Percentiles rank a stretch among this genome's conserved stretches.
phyloP scores from a whole-genome alignment of 2,797 vertebrate species.

The Alauda arvensis region DNA sequence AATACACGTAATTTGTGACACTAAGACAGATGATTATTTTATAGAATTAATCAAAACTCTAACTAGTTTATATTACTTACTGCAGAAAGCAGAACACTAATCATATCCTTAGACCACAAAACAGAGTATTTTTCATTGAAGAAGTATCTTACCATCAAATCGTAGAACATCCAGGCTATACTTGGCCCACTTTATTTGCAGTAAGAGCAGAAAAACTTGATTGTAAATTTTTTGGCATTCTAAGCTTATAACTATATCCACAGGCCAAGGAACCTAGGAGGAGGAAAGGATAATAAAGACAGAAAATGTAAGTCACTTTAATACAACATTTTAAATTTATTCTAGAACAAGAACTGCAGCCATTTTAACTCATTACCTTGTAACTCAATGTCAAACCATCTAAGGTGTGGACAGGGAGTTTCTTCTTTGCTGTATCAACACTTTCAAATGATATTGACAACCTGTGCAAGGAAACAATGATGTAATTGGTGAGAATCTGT shows the following conservation, averaged over 20 bases:
- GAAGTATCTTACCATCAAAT: conserved; percentile 84
- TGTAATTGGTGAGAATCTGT: background rate
- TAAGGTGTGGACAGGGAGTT: conserved; percentile 92
- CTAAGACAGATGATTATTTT: background rate
- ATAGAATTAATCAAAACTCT: background rate
- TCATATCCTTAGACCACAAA: background rate
- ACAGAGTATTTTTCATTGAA: background rate
- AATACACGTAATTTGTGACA: rapidly evolving
- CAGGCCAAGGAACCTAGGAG: conserved; percentile 94
- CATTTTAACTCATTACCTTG: conserved; percentile 77
- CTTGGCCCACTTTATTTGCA: conserved; percentile 98
- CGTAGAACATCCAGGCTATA: conserved; percentile 93
- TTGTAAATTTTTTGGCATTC: conserved; percentile 99
- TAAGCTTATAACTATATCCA: conserved; percentile 96
- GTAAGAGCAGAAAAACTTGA: conserved; percentile 93
- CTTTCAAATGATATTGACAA: conserved; percentile 90
- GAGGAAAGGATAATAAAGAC: background rate
- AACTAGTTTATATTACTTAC: background rate
- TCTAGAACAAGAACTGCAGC: background rate
- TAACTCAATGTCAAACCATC: conserved; percentile 93
- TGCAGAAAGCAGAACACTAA: background rate
- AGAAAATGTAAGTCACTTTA: background rate
- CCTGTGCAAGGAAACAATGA: conserved; percentile 64
- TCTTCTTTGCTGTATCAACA: conserved; percentile 88
- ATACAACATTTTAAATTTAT: background rate